phyloP scores from a whole-genome alignment of 2,113 vertebrate genomes.

The Mustelus asterias region DNA sequence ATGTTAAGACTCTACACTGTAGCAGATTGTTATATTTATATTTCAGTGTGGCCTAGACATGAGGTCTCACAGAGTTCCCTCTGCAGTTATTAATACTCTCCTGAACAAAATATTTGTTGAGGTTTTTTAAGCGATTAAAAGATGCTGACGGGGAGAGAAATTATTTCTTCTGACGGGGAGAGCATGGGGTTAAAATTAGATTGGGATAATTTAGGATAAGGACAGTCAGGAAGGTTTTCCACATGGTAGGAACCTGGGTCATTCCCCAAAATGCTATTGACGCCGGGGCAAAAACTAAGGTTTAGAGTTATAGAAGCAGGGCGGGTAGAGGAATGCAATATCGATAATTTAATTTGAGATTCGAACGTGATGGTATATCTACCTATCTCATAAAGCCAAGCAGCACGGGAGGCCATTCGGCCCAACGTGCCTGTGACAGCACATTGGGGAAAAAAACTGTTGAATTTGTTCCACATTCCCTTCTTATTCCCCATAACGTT shows the following conservation, averaged over 20 bases:
- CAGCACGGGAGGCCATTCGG: background rate
- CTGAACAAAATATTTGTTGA: no score
- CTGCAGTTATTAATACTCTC: no score
- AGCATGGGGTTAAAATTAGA: background rate
- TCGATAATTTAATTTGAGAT: background rate
- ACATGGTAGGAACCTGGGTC: background rate
- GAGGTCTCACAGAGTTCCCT: no score
- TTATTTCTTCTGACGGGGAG: background rate
- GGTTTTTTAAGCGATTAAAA: background rate
- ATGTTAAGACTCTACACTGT: no score
- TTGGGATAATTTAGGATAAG: background rate
- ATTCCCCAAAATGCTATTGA: background rate
- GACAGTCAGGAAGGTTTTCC: background rate
- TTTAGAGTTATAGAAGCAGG: background rate
- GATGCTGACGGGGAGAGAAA: background rate
- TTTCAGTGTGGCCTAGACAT: no score
- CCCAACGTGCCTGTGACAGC: background rate
- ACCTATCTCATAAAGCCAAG: background rate
- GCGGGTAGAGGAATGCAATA: background rate
- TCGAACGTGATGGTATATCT: background rate
- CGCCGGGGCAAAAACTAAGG: background rate
- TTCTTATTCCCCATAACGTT: no score
- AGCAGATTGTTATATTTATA: no score
- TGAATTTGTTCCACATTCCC: background rate
- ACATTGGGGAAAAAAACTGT: background rate